Base-by-base conservation (phyloP, 1,140 invertebrate species). In the Augochlora pura region DNA sequence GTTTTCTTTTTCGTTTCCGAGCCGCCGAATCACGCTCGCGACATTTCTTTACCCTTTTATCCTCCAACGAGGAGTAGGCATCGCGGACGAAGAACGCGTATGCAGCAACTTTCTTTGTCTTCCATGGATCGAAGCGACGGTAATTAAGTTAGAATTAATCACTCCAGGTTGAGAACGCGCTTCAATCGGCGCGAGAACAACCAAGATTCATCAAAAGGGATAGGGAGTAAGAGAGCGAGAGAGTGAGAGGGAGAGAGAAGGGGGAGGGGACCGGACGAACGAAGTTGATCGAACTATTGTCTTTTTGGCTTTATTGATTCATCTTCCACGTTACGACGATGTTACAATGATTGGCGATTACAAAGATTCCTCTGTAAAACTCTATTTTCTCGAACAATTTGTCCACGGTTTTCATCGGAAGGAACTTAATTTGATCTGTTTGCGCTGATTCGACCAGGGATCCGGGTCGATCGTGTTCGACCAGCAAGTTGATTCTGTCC, bases 261-360 rank as follows among this genome's bases (percentile, higher is more conserved):
- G 4, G 1, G 32, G 32, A 32, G 32, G 14, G 42, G 42, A 46
- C 42, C 14, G 42, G 38, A 75, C 38, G 38, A 67, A 66, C 71
- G 62, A 52, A 21, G 46, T 18, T 9, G 27, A 64, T 46, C 12
- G 68, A 23, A 65, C 23, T 14, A 7, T 54, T n/a, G 64, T 72
- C 46, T 72, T 54, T 46, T 64, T 65, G 60, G 60, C 14, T 78
- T 72, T 78, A 78, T 78, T 78, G 6, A 57, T 52, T 21, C 54
- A 78, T 60, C 27, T 27, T 52, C 27, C 63, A 52, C 60, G 64
- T 64, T 42, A 65, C 46, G 39, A 74, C 46, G 46, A 57, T 54
- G 32, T 64, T 27, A 71, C 67, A 77, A 42, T 54, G 5, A 52
- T 52, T 6, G 49, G 42, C 69, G 68, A 42, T 78, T 64, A 78